A percentile compares a stretch with the other conserved stretches of the same genome.
Conservation (phyloP, 64 coral and sea anemone genomes). For the Pocillopora damicornis region DNA sequence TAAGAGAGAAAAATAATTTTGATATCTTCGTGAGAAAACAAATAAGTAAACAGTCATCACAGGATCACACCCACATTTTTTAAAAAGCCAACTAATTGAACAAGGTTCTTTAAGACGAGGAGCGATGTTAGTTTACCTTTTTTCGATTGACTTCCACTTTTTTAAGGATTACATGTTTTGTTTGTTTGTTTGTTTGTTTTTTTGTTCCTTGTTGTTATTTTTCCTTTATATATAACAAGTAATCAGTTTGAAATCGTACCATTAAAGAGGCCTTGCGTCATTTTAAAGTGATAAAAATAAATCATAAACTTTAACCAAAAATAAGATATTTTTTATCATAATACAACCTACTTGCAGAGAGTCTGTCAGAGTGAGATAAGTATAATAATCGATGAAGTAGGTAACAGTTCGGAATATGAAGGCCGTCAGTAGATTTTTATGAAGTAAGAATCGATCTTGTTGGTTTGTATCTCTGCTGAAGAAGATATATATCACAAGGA, state of each 20-base stretch:
- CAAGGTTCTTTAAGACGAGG: no score
- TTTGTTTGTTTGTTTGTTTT: neutral
- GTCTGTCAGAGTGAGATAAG: neutral
- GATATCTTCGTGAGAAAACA: no score
- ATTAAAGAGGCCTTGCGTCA: neutral
- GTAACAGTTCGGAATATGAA: conserved; percentile 16
- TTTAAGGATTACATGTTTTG: no score
- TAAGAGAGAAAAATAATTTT: neutral
- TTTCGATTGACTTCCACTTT: no score
- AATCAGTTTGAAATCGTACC: no score
- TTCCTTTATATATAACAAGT: no score
- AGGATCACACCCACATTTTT: no score
- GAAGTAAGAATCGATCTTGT: conserved; percentile 24
- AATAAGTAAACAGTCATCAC: no score
- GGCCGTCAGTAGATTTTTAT: conserved; percentile 40
- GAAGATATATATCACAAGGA: neutral
- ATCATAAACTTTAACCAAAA: neutral
- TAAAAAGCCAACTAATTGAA: no score
- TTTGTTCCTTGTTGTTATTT: no score
- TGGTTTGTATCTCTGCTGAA: conserved; percentile 1
- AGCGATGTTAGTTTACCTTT: no score
- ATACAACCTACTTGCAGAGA: conserved; percentile 2
- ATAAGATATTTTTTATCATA: neutral
- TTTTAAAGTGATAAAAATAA: neutral
- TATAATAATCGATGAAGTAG: conserved; percentile 48